Conservation (phyloP, 2,113 vertebrate genomes). For the Paratilapia polleni region DNA sequence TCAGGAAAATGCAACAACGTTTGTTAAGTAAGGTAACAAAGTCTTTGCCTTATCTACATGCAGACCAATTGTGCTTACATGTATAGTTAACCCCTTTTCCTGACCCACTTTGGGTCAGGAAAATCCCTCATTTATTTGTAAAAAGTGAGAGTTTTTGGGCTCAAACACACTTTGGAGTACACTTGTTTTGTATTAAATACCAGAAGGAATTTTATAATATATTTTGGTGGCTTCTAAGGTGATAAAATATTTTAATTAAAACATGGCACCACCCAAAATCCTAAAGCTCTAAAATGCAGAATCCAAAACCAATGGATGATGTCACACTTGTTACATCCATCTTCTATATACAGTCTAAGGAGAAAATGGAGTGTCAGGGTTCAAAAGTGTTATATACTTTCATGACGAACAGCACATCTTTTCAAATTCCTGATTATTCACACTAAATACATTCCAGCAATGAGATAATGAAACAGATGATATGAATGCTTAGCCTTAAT, state of each 20-base stretch:
- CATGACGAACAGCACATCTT: too few relatives aligned
- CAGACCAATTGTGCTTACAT: rapidly evolving
- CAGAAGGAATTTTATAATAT: background rate
- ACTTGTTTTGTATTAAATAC: background rate
- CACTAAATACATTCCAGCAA: background rate
- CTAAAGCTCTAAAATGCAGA: rapidly evolving
- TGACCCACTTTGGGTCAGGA: background rate
- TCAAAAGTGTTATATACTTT: background rate
- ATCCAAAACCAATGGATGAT: background rate
- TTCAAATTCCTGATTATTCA: background rate
- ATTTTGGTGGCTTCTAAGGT: rapidly evolving
- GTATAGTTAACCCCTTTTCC: background rate
- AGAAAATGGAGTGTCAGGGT: background rate
- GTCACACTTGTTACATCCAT: background rate
- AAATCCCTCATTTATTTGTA: background rate
- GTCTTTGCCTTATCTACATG: background rate
- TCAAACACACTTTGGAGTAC: too few relatives aligned
- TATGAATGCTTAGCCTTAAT: too few relatives aligned
- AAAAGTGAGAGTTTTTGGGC: background rate
- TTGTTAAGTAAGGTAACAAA: background rate
- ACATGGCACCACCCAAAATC: background rate
- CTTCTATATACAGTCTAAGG: background rate
- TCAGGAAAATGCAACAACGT: background rate
- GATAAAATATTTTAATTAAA: background rate
- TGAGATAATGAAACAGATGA: too few relatives aligned